Conservation (phyloP, 2,888 invertebrate species). For the Prosopocoilus inquinatus region DNA sequence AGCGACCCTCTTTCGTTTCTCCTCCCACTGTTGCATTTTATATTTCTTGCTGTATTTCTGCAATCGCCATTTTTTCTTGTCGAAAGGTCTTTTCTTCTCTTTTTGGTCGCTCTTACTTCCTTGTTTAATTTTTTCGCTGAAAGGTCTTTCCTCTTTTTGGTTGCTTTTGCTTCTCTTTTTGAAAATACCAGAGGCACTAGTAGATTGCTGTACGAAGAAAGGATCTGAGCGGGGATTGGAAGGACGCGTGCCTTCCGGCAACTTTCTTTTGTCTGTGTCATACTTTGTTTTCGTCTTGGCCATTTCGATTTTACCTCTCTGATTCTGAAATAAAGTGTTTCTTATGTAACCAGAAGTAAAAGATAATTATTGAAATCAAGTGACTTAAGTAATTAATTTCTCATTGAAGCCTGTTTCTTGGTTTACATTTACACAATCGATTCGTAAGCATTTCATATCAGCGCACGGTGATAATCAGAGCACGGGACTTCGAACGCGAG, state of each 20-base stretch:
- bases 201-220: slow-evolving; percentile 4
- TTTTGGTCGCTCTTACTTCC: slow-evolving; percentile 3
- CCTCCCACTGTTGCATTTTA: slow-evolving; percentile 68
- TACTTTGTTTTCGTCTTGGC: slow-evolving; percentile 18
- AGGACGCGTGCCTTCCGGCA: slow-evolving; percentile 12
- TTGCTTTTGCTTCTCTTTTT: background rate
- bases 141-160: slow-evolving; percentile 54
- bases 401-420: too few species aligned
- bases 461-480: too few species aligned
- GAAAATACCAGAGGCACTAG: background rate
- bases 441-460: too few species aligned
- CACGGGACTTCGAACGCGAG: too few species aligned
- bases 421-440: too few species aligned
- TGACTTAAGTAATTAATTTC: background rate
- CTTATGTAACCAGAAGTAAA: slow-evolving; percentile 18
- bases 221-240: background rate
- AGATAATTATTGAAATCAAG: background rate
- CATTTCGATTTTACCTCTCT: slow-evolving; percentile 10
- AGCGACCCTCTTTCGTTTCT: slow-evolving; percentile 59
- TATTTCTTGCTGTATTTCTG: slow-evolving; percentile 71
- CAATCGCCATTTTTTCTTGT: slow-evolving; percentile 65
- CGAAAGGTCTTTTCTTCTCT: slow-evolving; percentile 59
- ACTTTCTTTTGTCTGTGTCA: background rate
- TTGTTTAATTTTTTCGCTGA: slow-evolving; percentile 60
- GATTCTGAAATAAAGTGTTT: slow-evolving; percentile 36